Conservation (phyloP, 2,888 invertebrate species). For the Chrysolina haemoptera region DNA sequence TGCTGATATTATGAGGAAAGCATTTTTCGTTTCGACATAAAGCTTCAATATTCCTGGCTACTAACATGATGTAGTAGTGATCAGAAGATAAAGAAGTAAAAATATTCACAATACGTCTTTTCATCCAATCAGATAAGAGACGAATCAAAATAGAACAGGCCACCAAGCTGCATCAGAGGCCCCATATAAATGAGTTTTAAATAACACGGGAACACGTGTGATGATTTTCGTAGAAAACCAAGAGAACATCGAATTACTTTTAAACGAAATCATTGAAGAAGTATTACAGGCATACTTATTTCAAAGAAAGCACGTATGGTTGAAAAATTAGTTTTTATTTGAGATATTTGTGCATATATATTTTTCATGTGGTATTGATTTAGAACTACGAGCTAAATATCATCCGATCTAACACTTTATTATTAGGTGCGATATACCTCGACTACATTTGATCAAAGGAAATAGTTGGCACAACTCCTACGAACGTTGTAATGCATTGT, state of each 20-base stretch:
- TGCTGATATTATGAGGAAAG: no score
- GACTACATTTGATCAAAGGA: not conserved
- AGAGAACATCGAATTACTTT: not conserved
- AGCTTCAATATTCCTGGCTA: not conserved
- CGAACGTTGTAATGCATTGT: conserved; percentile 2
- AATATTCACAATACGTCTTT: not conserved
- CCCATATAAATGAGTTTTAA: conserved; percentile 3
- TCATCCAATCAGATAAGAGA: not conserved
- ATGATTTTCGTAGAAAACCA: not conserved
- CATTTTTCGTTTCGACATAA: no score
- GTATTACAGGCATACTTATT: no score
- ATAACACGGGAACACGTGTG: not conserved
- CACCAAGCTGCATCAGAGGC: not conserved
- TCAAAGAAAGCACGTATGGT: no score
- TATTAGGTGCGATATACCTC: not conserved
- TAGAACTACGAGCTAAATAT: not conserved
- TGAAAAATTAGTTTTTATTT: not conserved
- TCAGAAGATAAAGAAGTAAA: not conserved
- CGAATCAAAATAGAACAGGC: not conserved
- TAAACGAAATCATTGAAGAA: no score
- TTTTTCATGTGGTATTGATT: not conserved
- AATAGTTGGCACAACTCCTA: not conserved
- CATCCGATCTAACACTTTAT: not conserved
- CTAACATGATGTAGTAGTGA: not conserved
- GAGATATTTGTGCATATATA: not conserved